Evolutionary conservation across 2,797 vertebrate genomes (phyloP).

Genomic region (Simalia tracyae): DNA sequence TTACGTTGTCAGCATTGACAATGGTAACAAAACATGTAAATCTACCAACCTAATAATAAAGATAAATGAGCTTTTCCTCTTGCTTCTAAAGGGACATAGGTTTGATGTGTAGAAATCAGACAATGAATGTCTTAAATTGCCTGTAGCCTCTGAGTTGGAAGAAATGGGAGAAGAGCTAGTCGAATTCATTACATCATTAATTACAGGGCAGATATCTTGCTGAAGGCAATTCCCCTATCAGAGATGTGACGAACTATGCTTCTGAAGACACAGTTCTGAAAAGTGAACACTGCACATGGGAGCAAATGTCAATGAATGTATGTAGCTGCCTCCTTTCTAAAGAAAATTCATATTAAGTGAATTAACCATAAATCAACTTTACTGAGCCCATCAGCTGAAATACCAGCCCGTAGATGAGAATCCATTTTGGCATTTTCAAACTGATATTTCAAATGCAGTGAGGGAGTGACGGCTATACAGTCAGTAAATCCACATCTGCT

Average conservation of each 20-base stretch:
- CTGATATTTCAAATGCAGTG: conserved; percentile 10
- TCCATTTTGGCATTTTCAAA: conserved; percentile 54
- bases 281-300: conserved; percentile 44
- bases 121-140: neutral
- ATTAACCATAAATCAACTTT: conserved; percentile 70
- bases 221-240: conserved; percentile 50
- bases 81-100: neutral
- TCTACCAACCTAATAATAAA: neutral
- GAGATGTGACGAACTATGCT: conserved; percentile 62
- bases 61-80: neutral
- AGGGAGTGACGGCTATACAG: conserved; percentile 33
- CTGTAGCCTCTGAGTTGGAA: neutral
- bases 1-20: neutral
- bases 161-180: conserved; percentile 4
- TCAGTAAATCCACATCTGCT: conserved; percentile 30
- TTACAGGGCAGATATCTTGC: conserved; percentile 28
- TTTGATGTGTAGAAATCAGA: conserved; percentile 19
- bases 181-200: conserved; percentile 15
- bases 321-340: conserved; percentile 58
- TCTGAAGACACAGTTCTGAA: conserved; percentile 54
- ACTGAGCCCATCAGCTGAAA: conserved; percentile 69
- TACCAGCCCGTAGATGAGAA: conserved; percentile 59
- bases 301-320: conserved; percentile 40
- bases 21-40: neutral
- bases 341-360: conserved; percentile 71